Base-by-base conservation (phyloP, 2,113 vertebrate genomes). In the Coracopsis vasa region DNA sequence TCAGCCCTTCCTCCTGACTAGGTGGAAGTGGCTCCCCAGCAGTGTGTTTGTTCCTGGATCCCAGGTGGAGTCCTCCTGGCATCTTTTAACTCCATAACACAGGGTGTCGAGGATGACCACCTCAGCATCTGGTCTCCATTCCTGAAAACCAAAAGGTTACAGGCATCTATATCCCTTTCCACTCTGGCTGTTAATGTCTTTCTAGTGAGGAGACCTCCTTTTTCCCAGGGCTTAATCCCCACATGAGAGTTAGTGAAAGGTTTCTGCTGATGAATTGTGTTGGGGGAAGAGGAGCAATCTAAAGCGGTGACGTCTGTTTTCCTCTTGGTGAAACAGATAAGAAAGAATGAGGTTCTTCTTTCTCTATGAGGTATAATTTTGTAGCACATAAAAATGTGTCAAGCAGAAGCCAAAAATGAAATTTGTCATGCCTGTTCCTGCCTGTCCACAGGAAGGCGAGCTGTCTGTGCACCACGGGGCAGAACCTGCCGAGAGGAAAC, bases 401-500 rank as follows among this genome's bases (percentile, higher is more conserved):
- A 58, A 71, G 35, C 24, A 67, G 70, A 88, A 93, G 45, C 29
- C 42, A 62, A 56, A 8, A 51, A 71, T 92, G 42, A 28, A 21
- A 60, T 79, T 64, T 64, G 23, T 69, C 51, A 29, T 70, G 51
- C 5, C 19, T 89, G 61, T 90, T 97, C 54, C 70, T 81, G 61
- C 65, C 61, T 58, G 9, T 60, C 25, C 15, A 1, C 79, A 35
- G 70, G 85, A 85, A 42, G 31, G 9, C 1, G 0, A 77, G 51
- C 10, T 53, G 9, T 23, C 23, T n/a, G 39, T 45, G 16, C 77
- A 71, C 47, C 54, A 74, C 1, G 10, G 65, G 29, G 51, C 61
- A 91, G 70, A 75, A 80, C 19, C 37, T 74, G 39, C 35, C 53
- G 45, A 67, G 65, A 85, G 89, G 93, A 95, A 94, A 89, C 33